Percentiles rank a stretch among this genome's conserved stretches.
Evolutionary conservation across 2,113 vertebrate species (phyloP).

Genomic region (Eubucco bourcierii): DNA sequence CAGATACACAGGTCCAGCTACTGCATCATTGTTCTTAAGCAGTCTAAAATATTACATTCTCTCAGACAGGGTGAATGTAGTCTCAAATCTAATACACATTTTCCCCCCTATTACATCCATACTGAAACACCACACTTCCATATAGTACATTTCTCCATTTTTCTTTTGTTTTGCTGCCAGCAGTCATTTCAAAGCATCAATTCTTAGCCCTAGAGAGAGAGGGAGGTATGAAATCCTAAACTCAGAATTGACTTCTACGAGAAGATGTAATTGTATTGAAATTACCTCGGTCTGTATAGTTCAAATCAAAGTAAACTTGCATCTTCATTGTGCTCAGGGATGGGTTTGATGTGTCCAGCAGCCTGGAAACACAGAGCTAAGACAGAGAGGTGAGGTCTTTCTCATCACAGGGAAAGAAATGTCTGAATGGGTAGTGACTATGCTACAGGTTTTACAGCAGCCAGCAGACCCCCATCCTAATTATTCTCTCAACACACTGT

Average conservation of each 20-base stretch:
- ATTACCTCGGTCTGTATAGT: constrained; percentile 88
- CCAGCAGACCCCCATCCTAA: not conserved
- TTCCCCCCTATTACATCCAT: not conserved
- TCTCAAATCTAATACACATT: not conserved
- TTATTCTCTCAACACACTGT: not conserved
- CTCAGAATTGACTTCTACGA: not conserved
- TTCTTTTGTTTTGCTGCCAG: not conserved
- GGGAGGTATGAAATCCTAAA: not conserved
- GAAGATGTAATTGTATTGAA: not conserved
- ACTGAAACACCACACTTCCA: not conserved
- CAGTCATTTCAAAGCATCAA: not conserved
- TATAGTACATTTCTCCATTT: not conserved
- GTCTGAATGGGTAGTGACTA: not conserved
- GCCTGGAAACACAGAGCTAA: constrained; percentile 85
- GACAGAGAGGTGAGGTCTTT: constrained; percentile 34
- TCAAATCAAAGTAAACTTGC: constrained; percentile 93
- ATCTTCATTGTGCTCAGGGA: constrained; percentile 93
- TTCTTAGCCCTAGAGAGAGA: not conserved
- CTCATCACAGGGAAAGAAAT: not conserved
- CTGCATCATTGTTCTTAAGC: not conserved
- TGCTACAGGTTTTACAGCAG: not conserved
- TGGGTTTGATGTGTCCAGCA: constrained; percentile 82
- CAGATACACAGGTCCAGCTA: not conserved
- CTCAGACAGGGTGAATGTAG: not conserved
- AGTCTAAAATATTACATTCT: not conserved